These are phyloP conservation scores for Cherax destructor DNA, from an alignment of 1,140 invertebrate genomes.

Conservation along the genomic window DNA sequence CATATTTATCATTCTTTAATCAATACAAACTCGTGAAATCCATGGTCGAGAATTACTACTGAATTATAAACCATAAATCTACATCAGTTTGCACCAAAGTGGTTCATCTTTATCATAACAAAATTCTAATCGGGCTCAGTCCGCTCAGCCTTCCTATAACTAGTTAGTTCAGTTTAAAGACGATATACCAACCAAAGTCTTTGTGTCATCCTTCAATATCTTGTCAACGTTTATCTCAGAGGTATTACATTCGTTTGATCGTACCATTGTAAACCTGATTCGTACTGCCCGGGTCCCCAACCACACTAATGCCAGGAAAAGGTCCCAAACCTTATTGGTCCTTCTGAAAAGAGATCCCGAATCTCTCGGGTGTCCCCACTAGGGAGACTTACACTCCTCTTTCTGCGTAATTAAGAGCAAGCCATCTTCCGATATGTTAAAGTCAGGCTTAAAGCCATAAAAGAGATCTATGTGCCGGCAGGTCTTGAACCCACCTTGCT, in stretches of 20 bases:
- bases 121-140: background rate
- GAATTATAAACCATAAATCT: no score
- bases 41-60: no score
- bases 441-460: background rate
- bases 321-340: no score
- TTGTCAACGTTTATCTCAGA: background rate
- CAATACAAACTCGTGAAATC: no score
- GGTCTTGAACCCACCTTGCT: background rate
- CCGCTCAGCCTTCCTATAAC: background rate
- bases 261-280: background rate
- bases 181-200: background rate
- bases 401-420: background rate
- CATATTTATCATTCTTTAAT: no score
- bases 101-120: background rate
- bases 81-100: background rate
- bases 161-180: background rate
- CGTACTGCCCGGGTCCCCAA: background rate
- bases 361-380: no score
- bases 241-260: background rate
- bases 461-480: background rate
- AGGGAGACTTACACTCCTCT: background rate
- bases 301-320: background rate
- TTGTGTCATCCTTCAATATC: background rate
- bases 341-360: no score
- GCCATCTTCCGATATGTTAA: background rate